These are phyloP conservation scores for Uromys caudimaculatus DNA, from an alignment of 2,797 vertebrate genomes.

Conservation along the genomic window DNA sequence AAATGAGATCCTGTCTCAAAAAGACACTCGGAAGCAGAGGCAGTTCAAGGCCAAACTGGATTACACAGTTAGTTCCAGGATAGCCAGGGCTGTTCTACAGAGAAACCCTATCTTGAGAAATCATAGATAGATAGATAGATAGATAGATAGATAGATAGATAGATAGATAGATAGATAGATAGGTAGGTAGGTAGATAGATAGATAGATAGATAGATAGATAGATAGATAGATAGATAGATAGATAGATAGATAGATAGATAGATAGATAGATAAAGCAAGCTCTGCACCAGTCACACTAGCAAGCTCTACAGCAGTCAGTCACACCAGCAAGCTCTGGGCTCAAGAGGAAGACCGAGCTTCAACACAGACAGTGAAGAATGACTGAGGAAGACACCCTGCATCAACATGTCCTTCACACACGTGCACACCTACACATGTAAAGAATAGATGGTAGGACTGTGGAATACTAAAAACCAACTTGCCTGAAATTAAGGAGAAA, in stretches of 20 bases:
- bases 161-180: too few species aligned
- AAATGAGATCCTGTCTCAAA: neutral
- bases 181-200: too few species aligned
- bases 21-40: neutral
- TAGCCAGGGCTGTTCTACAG: neutral
- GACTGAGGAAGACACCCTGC: neutral
- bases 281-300: too few species aligned
- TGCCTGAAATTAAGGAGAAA: neutral
- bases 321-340: neutral
- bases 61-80: neutral
- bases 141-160: too few species aligned
- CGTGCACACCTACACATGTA: neutral
- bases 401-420: neutral
- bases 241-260: too few species aligned
- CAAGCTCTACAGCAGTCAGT: too few species aligned
- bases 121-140: too few species aligned
- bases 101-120: too few species aligned
- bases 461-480: neutral
- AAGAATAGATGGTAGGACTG: neutral
- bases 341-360: neutral
- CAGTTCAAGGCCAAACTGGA: too few species aligned
- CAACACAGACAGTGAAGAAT: neutral
- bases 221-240: too few species aligned
- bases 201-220: too few species aligned
- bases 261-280: too few species aligned